A percentile compares a stretch with the other conserved stretches of the same genome.
These are phyloP conservation scores for Syrmaticus mikado DNA, from an alignment of 2,113 vertebrate genomes.

Conservation along the genomic window DNA sequence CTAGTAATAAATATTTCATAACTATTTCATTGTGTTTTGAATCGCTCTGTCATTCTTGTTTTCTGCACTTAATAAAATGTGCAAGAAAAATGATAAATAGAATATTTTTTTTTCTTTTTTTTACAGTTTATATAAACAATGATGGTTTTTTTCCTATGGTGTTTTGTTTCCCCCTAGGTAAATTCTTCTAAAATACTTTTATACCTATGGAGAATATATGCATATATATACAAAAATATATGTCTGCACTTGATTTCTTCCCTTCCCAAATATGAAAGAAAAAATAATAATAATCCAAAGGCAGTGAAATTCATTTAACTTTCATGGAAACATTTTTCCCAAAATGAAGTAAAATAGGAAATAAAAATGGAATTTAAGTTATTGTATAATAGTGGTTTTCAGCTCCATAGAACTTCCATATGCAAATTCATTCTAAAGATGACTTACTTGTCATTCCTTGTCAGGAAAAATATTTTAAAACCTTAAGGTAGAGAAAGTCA, in stretches of 20 bases:
- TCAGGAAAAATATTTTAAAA: neutral
- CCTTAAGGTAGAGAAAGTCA: neutral
- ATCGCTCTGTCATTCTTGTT: neutral
- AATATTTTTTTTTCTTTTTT: neutral
- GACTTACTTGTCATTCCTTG: neutral
- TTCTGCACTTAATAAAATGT: neutral
- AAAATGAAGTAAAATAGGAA: neutral
- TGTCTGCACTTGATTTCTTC: neutral
- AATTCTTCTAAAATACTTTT: neutral
- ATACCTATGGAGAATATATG: neutral
- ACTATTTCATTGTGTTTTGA: neutral
- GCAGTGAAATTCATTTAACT: neutral
- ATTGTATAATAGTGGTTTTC: neutral
- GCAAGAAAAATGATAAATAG: neutral
- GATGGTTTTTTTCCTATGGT: neutral
- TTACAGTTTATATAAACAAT: neutral
- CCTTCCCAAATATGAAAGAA: neutral
- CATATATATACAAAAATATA: too few species aligned
- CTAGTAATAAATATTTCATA: neutral
- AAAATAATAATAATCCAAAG: neutral
- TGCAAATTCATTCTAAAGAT: neutral
- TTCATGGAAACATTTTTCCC: neutral
- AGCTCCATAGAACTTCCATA: neutral
- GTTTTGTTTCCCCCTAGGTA: neutral
- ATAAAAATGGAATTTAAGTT: neutral